These are phyloP conservation scores for Lycaena phlaeas DNA, from an alignment of 2,888 invertebrate genomes.

Conservation along the genomic window DNA sequence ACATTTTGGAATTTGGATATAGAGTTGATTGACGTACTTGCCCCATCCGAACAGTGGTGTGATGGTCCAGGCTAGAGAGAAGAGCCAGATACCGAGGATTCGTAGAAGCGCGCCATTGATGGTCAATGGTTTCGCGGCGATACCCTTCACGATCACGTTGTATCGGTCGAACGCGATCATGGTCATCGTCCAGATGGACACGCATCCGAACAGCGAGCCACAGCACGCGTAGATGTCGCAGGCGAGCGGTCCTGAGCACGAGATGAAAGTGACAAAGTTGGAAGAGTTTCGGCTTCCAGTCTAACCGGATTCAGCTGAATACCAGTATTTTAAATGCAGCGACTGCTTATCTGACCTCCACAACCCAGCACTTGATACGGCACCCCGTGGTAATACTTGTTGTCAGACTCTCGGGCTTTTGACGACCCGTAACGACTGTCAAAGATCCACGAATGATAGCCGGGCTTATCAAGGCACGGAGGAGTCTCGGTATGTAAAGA, in stretches of 20 bases:
- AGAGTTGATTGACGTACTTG: constrained; percentile 63
- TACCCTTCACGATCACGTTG: constrained; percentile 93
- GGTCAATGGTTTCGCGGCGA: constrained; percentile 88
- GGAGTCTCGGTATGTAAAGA: no score
- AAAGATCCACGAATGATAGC: no score
- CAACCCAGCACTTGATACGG: no score
- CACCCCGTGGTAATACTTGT: no score
- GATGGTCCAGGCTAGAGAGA: constrained; percentile 84
- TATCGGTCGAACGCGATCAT: constrained; percentile 94
- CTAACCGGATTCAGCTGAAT: no score
- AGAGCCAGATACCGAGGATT: constrained; percentile 85
- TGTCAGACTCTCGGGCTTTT: no score
- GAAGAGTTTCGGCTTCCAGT: no score
- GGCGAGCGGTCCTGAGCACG: constrained; percentile 81
- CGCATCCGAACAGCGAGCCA: constrained; percentile 91
- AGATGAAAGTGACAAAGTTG: no score
- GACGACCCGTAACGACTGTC: no score
- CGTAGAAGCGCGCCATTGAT: constrained; percentile 84
- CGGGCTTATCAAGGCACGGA: no score
- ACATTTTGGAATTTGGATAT: neutral
- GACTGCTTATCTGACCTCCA: no score
- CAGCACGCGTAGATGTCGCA: constrained; percentile 91
- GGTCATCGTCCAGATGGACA: constrained; percentile 94
- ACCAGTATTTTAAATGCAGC: no score
- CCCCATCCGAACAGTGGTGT: constrained; percentile 92